phyloP scores from a whole-genome alignment of 2,113 vertebrate species.

The Ranitomeya variabilis region DNA sequence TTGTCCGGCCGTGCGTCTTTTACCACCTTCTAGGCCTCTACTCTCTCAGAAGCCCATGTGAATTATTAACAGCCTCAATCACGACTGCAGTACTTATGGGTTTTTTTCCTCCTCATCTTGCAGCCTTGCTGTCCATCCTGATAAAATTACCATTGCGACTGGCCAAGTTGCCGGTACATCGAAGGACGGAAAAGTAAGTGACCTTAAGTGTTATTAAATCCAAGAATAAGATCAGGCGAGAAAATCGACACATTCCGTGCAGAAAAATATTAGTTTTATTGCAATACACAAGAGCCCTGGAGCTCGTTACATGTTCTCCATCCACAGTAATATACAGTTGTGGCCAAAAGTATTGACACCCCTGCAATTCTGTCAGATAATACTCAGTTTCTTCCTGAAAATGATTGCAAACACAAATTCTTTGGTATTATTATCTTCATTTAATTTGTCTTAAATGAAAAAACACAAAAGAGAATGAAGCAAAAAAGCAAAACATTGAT shows the following conservation, averaged over 20 bases:
- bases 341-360: too few species aligned
- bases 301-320: too few species aligned
- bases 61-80: constrained; percentile 36
- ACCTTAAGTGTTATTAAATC: constrained; percentile 6
- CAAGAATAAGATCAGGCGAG: not conserved
- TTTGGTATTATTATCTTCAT: too few species aligned
- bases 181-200: constrained; percentile 94
- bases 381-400: too few species aligned
- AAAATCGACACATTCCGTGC: not conserved
- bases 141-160: constrained; percentile 98
- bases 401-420: too few species aligned
- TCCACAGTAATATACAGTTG: too few species aligned
- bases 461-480: too few species aligned
- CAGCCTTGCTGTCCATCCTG: constrained; percentile 95
- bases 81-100: constrained; percentile 23
- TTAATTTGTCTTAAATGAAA: too few species aligned
- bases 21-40: not conserved
- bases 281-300: too few species aligned
- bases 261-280: not conserved
- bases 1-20: not conserved
- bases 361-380: too few species aligned
- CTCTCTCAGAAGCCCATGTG: not conserved
- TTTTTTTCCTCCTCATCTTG: constrained; percentile 49
- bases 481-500: too few species aligned
- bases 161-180: constrained; percentile 96